Evolutionary conservation across 2,113 vertebrate genomes (phyloP), one percentile per base, ranked within the genome.

Genomic region (Upupa epops): DNA sequence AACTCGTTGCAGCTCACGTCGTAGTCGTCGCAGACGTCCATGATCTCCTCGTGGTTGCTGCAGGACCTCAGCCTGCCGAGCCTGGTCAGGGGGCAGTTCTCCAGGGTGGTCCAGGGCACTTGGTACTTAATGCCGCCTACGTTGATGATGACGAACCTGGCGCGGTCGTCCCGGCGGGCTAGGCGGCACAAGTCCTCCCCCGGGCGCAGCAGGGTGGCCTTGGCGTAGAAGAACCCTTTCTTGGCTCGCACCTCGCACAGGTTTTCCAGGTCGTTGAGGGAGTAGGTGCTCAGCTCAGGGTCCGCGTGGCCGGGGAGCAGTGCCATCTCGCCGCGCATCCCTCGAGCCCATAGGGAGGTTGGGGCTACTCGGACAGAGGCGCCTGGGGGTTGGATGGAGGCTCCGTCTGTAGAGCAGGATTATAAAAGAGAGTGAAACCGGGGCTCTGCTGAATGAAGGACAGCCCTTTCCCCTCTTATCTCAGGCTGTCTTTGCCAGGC

Each of bases 21-120:
- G 28, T 99, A 99, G 96, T 99, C 99, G 37, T 99, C 99, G 12
- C 99, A 99, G 92, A 99, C 96, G 61, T 98, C 97, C 98, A 99
- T 98, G 96, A 99, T 98, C 96, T 99, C 99, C 17, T 98, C 98
- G 3, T 98, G 98, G 76, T 97, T 99, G 93, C 97, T 98, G 96
- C 99, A 99, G 71, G 98, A 92, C 60, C 97, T 98, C 69, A 99
- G 97, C 92, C 98, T 98, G 16, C 98, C 98, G 26, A 99, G 98
- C 71, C 99, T 97, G 6, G 98, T 98, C 81, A 99, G 95, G 17
- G 99, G 99, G 91, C 99, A 99, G 93, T 98, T 98, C 14, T 99
- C 98, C 91, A 99, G 96, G 5, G 98, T 99, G 51, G 98, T 98
- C 99, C 99, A 99, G 18, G 99, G 98, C 94, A 99, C 98, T 93